Conservation (phyloP, 2,888 invertebrate genomes). For the Agrilus biguttatus region DNA sequence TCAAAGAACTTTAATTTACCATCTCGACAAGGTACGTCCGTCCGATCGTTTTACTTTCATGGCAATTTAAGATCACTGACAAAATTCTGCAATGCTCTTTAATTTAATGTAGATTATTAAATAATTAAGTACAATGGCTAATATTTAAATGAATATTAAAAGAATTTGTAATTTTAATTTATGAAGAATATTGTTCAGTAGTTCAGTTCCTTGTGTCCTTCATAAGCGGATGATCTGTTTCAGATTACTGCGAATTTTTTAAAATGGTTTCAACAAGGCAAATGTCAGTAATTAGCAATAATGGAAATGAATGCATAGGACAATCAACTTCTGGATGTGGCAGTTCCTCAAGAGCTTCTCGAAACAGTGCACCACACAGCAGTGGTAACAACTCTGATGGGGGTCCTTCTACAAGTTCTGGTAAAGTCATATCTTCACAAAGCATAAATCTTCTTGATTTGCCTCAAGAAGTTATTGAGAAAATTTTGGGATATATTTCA, state of each 20-base stretch:
- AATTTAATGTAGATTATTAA: too few relatives aligned
- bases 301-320: conserved; percentile 21
- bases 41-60: too few relatives aligned
- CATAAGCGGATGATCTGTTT: background rate
- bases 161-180: too few relatives aligned
- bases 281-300: conserved; percentile 33
- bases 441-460: conserved; percentile 47
- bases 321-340: conserved; percentile 13
- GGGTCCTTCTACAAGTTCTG: conserved; percentile 16
- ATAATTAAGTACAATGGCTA: too few relatives aligned
- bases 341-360: conserved; percentile 21
- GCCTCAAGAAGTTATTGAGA: conserved; percentile 67
- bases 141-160: too few relatives aligned
- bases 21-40: too few relatives aligned
- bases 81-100: too few relatives aligned
- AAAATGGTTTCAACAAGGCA: conserved; percentile 42
- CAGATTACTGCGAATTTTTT: background rate
- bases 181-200: too few relatives aligned
- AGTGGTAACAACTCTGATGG: conserved; percentile 14
- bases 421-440: conserved; percentile 13
- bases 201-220: too few relatives aligned
- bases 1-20: too few relatives aligned
- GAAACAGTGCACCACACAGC: conserved; percentile 15
- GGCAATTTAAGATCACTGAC: too few relatives aligned
- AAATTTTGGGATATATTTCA: conserved; percentile 58